Percentiles rank a stretch among this genome's conserved stretches.
Evolutionary conservation across 2,113 vertebrate genomes (phyloP).

Genomic region (Ibidorhyncha struthersii): DNA sequence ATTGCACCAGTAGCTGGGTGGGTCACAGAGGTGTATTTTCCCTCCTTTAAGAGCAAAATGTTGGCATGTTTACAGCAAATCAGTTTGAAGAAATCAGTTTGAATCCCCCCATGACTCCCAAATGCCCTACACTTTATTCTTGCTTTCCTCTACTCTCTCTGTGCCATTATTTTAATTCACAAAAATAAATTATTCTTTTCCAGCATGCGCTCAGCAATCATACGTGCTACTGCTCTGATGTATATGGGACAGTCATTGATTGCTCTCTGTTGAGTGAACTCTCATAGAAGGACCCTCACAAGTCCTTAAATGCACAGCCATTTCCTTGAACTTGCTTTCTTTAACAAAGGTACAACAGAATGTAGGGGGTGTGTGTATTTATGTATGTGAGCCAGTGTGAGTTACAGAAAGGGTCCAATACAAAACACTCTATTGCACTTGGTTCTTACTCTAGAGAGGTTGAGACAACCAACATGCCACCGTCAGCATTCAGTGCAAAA

Average conservation of each 20-base stretch:
- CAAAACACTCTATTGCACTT: not conserved
- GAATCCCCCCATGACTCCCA: not conserved
- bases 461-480: not conserved
- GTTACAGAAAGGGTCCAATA: not conserved
- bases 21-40: not conserved
- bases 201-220: not conserved
- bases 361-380: not conserved
- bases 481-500: not conserved
- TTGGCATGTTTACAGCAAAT: not conserved
- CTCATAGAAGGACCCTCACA: not conserved
- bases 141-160: not conserved
- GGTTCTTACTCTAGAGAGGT: not conserved
- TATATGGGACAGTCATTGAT: not conserved
- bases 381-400: not conserved
- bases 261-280: not conserved
- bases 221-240: not conserved
- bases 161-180: not conserved
- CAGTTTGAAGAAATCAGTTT: not conserved
- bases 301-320: not conserved
- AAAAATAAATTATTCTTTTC: not conserved
- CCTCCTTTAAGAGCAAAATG: not conserved
- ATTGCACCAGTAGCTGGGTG: not conserved
- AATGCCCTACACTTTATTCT: not conserved
- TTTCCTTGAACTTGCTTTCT: not conserved
- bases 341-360: not conserved